phyloP scores from a whole-genome alignment of 92 coral and sea anemone genomes.

The Zoanthus sansibaricus region DNA sequence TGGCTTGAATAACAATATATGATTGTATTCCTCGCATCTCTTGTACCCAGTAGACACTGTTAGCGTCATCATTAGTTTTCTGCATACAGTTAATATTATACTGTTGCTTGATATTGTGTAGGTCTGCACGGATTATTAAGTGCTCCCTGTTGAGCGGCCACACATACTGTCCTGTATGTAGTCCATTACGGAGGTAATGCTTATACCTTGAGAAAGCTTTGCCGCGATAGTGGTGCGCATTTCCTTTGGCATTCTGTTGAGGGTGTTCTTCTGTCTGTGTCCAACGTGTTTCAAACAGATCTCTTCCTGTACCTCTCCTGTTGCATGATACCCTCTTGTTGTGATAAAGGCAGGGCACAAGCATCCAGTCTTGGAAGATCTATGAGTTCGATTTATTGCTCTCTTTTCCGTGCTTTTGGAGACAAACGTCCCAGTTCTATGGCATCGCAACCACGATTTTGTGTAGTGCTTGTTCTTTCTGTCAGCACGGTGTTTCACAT shows the following conservation, averaged over 20 bases:
- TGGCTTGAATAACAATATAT: conserved; percentile 38
- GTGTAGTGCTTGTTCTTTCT: too few species aligned
- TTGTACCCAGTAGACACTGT: conserved; percentile 24
- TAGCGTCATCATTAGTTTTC: too few species aligned
- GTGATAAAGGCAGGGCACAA: conserved; percentile 52
- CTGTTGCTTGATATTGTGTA: conserved; percentile 56
- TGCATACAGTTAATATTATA: background rate
- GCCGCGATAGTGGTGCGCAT: conserved; percentile 38
- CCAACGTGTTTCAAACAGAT: conserved; percentile 51
- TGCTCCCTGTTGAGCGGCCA: conserved; percentile 49
- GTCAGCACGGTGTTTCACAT: too few species aligned
- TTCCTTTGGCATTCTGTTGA: conserved; percentile 35
- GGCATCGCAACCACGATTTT: too few species aligned
- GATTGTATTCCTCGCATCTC: conserved; percentile 27
- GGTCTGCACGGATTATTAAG: conserved; percentile 22
- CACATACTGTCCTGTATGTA: conserved; percentile 14
- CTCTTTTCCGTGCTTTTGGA: conserved; percentile 42
- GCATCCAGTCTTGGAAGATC: conserved; percentile 40
- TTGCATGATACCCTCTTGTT: conserved; percentile 1
- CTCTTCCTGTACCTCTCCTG: conserved; percentile 57
- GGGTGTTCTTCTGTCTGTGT: conserved; percentile 44
- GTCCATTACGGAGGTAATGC: conserved; percentile 42
- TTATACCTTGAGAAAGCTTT: conserved; percentile 47
- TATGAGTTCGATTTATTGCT: conserved; percentile 47
- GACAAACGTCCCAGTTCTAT: background rate